These are phyloP conservation scores for Serranus cabrilla DNA, from an alignment of 2,797 vertebrate genomes.

Conservation along the genomic window DNA sequence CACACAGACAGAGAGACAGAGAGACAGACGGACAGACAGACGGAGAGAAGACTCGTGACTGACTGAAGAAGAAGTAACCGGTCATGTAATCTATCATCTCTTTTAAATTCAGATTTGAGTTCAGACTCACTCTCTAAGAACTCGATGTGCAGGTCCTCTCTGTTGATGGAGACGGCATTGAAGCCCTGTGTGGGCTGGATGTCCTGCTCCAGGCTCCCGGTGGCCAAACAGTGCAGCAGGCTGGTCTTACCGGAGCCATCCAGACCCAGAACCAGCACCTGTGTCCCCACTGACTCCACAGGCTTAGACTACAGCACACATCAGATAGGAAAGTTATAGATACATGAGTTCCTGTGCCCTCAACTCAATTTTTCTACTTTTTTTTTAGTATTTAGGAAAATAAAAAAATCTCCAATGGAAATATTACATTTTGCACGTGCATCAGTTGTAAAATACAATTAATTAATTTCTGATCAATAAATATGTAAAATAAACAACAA, in stretches of 20 bases:
- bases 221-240: constrained; percentile 88
- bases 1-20: no score
- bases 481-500: no score
- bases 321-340: not conserved
- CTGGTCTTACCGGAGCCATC: constrained; percentile 96
- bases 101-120: not conserved
- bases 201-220: constrained; percentile 85
- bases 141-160: constrained; percentile 87
- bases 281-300: constrained; percentile 67
- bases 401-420: no score
- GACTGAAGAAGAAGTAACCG: not conserved
- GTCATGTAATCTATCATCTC: not conserved
- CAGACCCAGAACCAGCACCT: constrained; percentile 94
- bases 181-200: constrained; percentile 90
- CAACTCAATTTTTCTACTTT: no score
- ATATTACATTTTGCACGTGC: no score
- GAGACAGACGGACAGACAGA: constrained; percentile 10
- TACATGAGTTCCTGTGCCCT: no score
- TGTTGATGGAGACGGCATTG: constrained; percentile 89
- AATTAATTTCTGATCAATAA: no score
- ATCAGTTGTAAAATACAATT: no score
- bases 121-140: constrained; percentile 93
- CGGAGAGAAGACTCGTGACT: not conserved
- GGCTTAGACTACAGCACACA: constrained; percentile 53
- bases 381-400: no score